Base-by-base conservation (phyloP, 2,888 invertebrate species). In the Trachelus stipa region DNA sequence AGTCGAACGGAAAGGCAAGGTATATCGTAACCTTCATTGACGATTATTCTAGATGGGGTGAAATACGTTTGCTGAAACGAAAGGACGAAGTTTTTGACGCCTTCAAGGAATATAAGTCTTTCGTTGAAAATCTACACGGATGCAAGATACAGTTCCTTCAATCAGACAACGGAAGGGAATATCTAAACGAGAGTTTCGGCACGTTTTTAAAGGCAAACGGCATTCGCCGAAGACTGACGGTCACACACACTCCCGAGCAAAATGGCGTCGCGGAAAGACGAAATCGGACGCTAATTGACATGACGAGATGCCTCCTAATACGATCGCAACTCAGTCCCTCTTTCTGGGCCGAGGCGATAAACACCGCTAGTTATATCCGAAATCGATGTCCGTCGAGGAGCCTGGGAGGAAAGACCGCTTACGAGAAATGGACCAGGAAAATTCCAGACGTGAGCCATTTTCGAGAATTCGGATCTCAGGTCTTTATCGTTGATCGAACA, bases 341-440 rank as follows among this genome's bases (percentile, higher is more conserved):
- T 11, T 80, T 89, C 34, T 90, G 89, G 89, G 86, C 84, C 0
- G 89, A 90, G 77, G 87, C 87, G 0, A 74, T 88, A 0, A 83
- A 81, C 31, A 83, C 85, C 0, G 83, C 87, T 1, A 81, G 81
- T 1, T 88, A 87, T 75, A 15, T 87, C 2, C 77, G 83, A 31
- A 91, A 90, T 76, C 74, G 87, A 35, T 77, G 83, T 40, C 81
- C 83, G 30, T 84, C 85, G 12, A 81, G 69, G 4, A 77, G 77
- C 3, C 73, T 74, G 11, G 69, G 73, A n/a, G 81, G 78, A 0
- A 80, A 79, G 40, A 85, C 83, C 0, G 76, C 86, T 31, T 82
- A 71, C 74, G 85, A 85, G 69, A 68, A 30, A 30, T 79, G 84
- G 79, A 77, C 75, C 75, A 79, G 79, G 4, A 79, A 40, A 34